Evolutionary conservation across 2,888 invertebrate species (phyloP), one percentile per base, ranked within the genome.

Genomic region (Orgyia antiqua): DNA sequence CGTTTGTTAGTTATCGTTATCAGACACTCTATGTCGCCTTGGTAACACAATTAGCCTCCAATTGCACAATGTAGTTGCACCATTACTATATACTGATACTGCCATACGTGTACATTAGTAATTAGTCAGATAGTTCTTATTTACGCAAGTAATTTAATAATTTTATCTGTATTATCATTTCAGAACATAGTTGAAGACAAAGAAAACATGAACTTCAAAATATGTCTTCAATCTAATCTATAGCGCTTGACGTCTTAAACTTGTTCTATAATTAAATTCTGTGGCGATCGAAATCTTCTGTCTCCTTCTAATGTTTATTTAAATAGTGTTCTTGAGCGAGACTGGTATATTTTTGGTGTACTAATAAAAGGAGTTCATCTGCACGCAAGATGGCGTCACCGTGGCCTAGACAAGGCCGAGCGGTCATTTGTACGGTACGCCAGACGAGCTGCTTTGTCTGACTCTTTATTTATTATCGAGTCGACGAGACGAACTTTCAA

Each of bases 401-500:
- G 70, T 69, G 84, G 83, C 84, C 84, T 86, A 84, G 84, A 82
- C 84, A 84, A 84, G 84, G 84, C 82, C 84, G 84, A 69, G 68
- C 83, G 80, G 82, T 78, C 80, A 73, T 78, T 80, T 74, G 61
- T 74, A 76, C 73, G 67, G 65, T 70, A 78, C 74, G 70, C 70
- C 79, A 76, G 78, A 77, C 75, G 61, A 61, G 43, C 48, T 58
- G 62, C 73, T 70, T 75, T 76, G 78, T 78, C 68, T 69, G 68
- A 46, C 47, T 56, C 42, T 51, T 9, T 64, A 60, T 56, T 60
- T 62, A 59, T 58, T 49, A 7, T n/a, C 23, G 10, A 11, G 6
- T 23, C 45, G 50, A 52, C 47, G 53, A 53, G 64, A 61, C 54
- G 54, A 54, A 42, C 60, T 59, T 58, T 55, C 33, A 20, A 31